Conservation (phyloP, 2,797 vertebrate species). For the Synaphobranchus kaupii region DNA sequence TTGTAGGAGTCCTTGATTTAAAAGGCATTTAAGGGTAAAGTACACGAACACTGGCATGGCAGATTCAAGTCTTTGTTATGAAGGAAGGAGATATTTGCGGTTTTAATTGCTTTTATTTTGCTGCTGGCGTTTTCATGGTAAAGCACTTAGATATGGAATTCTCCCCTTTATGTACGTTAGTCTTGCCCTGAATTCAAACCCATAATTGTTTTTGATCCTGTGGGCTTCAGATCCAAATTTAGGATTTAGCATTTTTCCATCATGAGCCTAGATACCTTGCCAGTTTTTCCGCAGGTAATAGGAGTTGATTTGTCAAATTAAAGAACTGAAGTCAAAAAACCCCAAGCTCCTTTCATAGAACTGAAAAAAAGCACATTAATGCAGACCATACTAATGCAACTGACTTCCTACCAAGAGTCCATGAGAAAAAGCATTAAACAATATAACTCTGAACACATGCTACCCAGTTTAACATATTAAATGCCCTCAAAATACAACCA, state of each 20-base stretch:
- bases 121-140: conserved; percentile 64
- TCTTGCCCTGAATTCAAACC: conserved; percentile 70
- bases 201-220: conserved; percentile 72
- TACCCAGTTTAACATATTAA: not conserved
- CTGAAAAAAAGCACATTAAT: conserved; percentile 7
- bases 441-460: not conserved
- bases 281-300: conserved; percentile 20
- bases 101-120: conserved; percentile 69
- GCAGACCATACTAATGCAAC: conserved; percentile 1
- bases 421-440: not conserved
- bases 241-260: conserved; percentile 23
- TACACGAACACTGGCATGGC: conserved; percentile 52
- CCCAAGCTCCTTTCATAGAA: conserved; percentile 13
- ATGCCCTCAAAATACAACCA: not conserved
- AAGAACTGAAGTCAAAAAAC: conserved; percentile 11
- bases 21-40: conserved; percentile 50
- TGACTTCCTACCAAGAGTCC: conserved; percentile 13
- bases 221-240: conserved; percentile 26
- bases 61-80: conserved; percentile 61
- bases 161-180: conserved; percentile 66
- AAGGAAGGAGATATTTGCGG: conserved; percentile 66
- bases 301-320: conserved; percentile 20
- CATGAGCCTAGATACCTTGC: not conserved
- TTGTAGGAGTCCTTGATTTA: conserved; percentile 35
- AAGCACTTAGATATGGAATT: conserved; percentile 70